A percentile compares a stretch with the other conserved stretches of the same genome.
Evolutionary conservation across 37 sponge, comb jelly and placozoan species (phyloP).

Genomic region (Mnemiopsis leidyi): DNA sequence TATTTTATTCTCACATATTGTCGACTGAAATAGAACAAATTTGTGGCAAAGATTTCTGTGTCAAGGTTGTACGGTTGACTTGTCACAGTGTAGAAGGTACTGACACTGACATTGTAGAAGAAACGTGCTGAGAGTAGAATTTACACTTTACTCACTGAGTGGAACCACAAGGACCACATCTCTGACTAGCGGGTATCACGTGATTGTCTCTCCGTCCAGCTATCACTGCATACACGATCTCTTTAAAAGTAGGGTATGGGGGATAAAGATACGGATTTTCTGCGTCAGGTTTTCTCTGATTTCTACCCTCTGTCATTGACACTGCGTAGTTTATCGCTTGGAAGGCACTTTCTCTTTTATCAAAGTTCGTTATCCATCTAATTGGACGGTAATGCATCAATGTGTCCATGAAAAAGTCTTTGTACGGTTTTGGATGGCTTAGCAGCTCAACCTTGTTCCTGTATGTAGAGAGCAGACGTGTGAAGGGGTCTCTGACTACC

Average conservation of each 20-base stretch:
- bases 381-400: background rate
- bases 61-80: too few relatives aligned
- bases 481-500: background rate
- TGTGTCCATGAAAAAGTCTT: background rate
- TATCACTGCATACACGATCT: background rate
- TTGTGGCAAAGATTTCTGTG: too few relatives aligned
- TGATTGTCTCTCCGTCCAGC: background rate
- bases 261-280: background rate
- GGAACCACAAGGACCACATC: background rate
- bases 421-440: background rate
- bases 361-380: background rate
- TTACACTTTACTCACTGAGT: background rate
- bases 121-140: too few relatives aligned
- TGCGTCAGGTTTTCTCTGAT: background rate
- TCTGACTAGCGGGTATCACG: background rate
- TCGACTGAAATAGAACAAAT: too few relatives aligned
- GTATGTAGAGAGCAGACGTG: background rate
- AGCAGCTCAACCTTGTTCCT: background rate
- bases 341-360: background rate
- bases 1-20: too few relatives aligned
- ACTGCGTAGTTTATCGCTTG: background rate
- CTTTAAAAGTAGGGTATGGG: background rate
- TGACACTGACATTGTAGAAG: too few relatives aligned
- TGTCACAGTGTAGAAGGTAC: too few relatives aligned
- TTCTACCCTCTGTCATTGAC: background rate